These are phyloP conservation scores for Caenorhabditis sp. DNA, from an alignment of 2,888 invertebrate genomes.

Conservation along the genomic window DNA sequence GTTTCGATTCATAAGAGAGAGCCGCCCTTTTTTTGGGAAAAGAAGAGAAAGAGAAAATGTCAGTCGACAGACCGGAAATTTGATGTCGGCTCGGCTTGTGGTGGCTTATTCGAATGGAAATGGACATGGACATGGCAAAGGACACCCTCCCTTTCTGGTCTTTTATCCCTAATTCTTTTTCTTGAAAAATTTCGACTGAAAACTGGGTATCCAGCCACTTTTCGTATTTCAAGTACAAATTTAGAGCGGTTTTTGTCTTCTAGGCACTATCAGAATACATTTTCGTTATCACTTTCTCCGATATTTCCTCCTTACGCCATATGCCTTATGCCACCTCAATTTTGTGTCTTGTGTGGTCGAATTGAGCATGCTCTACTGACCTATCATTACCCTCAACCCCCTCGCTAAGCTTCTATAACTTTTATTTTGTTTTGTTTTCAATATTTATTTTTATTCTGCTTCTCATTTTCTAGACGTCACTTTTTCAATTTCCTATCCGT, in stretches of 20 bases:
- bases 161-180: neutral
- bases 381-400: neutral
- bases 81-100: constrained; percentile 28
- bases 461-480: neutral
- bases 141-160: constrained; percentile 17
- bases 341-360: no score
- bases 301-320: no score
- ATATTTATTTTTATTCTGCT: neutral
- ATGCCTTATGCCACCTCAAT: no score
- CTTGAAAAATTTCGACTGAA: neutral
- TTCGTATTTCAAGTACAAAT: neutral
- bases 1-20: constrained; percentile 13
- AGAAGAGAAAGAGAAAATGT: constrained; percentile 17
- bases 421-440: neutral
- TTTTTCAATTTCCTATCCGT: neutral
- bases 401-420: neutral
- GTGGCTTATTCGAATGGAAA: constrained; percentile 38
- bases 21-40: neutral
- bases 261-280: neutral
- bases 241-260: neutral
- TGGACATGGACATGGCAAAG: constrained; percentile 28
- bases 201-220: neutral
- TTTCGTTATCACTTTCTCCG: neutral
- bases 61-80: constrained; percentile 57
- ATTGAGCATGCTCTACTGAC: neutral